Conservation (phyloP, 2,888 invertebrate genomes). For the Melieria crassipennis region DNA sequence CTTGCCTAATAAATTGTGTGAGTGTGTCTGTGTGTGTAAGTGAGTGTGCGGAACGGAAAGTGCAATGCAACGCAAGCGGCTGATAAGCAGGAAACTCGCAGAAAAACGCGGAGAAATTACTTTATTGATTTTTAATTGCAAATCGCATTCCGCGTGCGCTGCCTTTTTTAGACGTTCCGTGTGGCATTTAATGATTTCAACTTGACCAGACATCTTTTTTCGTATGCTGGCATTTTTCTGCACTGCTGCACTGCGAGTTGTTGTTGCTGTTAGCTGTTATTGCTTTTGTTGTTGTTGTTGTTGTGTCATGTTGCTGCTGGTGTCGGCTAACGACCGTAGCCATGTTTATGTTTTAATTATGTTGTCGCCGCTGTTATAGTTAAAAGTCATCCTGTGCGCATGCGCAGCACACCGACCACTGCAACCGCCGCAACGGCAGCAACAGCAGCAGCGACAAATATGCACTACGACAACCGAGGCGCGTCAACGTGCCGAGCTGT, state of each 20-base stretch:
- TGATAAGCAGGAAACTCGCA: neutral
- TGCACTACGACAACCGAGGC: neutral
- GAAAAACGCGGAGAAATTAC: conserved; percentile 16
- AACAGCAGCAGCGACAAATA: conserved; percentile 1
- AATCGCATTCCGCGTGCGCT: conserved; percentile 51
- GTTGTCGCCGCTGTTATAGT: conserved; percentile 30
- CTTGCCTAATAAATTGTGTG: too few relatives aligned
- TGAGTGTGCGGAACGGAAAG: neutral
- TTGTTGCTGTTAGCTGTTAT: neutral
- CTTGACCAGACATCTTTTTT: conserved; percentile 31
- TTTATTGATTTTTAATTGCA: conserved; percentile 61
- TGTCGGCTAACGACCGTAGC: neutral
- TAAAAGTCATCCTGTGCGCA: conserved; percentile 25
- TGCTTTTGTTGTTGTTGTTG: neutral
- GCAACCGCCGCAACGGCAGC: neutral
- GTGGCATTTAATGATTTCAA: conserved; percentile 23
- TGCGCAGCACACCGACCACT: neutral
- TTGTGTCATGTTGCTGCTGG: neutral
- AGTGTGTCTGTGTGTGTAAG: too few relatives aligned
- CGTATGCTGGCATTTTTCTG: conserved; percentile 2
- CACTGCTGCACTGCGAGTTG: too few relatives aligned
- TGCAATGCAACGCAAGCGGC: neutral
- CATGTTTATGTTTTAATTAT: conserved; percentile 35
- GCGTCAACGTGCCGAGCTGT: conserved; percentile 2
- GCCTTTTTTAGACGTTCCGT: conserved; percentile 1